These are phyloP conservation scores for Hemibagrus wyckioides DNA, from an alignment of 2,113 vertebrate genomes.

Conservation along the genomic window DNA sequence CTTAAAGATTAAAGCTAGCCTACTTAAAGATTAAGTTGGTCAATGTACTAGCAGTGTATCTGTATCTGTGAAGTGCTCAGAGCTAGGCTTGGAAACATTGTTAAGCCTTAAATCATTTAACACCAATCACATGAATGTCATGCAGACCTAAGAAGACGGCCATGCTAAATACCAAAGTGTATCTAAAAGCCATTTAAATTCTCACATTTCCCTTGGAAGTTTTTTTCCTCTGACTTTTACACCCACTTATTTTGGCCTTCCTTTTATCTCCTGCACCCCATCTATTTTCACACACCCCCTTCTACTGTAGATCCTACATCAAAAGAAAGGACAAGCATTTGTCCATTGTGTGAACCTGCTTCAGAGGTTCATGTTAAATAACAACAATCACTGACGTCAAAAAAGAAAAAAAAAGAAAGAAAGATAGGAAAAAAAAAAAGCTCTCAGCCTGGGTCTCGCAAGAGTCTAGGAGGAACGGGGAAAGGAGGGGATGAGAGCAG, in stretches of 20 bases:
- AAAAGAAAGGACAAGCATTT: conserved; percentile 66
- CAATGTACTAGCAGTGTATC: conserved; percentile 30
- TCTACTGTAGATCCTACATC: conserved; percentile 60
- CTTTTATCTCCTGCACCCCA: conserved; percentile 50
- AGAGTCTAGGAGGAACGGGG: conserved; percentile 26
- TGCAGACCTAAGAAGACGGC: conserved; percentile 16
- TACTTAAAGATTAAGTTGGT: conserved; percentile 40
- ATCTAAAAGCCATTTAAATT: conserved; percentile 16
- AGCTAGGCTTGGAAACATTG: background rate
- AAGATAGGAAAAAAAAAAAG: conserved; percentile 44
- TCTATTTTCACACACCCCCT: conserved; percentile 48
- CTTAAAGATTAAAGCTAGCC: conserved; percentile 32
- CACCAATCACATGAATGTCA: conserved; percentile 29
- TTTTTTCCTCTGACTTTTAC: conserved; percentile 38
- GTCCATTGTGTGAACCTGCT: conserved; percentile 66
- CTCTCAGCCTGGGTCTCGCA: conserved; percentile 60
- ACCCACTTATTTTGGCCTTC: conserved; percentile 38
- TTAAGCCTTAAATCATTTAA: conserved; percentile 19
- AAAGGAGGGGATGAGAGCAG: conserved; percentile 15
- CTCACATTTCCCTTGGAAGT: conserved; percentile 12
- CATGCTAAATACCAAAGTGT: conserved; percentile 1
- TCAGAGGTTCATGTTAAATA: conserved; percentile 72
- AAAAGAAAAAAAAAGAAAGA: background rate
- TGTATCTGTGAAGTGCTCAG: conserved; percentile 8
- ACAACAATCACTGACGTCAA: conserved; percentile 73